Conservation (phyloP, 2,888 invertebrate species). For the Meandrusa payeni region DNA sequence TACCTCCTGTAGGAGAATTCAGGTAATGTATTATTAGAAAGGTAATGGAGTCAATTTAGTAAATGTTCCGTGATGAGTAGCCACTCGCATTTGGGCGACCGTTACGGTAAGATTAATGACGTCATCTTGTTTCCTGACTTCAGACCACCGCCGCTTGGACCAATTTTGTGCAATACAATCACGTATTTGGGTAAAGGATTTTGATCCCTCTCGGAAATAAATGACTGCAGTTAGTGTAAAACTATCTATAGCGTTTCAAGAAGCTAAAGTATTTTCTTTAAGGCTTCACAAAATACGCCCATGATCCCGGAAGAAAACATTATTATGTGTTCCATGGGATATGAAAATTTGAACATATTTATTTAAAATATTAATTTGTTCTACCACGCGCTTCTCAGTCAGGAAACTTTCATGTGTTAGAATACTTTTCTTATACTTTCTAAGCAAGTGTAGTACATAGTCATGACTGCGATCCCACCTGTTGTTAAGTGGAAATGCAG, state of each 20-base stretch:
- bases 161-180: conserved; percentile 19
- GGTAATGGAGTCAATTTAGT: conserved; percentile 39
- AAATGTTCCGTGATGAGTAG: conserved; percentile 60
- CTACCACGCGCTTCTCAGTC: no score
- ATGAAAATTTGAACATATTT: no score
- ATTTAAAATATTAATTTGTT: no score
- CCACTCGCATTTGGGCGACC: conserved; percentile 52
- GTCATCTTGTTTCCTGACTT: conserved; percentile 54
- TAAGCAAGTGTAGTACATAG: no score
- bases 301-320: no score
- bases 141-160: conserved; percentile 12
- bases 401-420: no score
- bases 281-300: neutral
- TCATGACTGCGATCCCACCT: no score
- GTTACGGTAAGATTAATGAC: conserved; percentile 71
- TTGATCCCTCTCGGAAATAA: conserved; percentile 13
- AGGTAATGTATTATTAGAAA: conserved; percentile 33
- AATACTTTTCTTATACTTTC: no score
- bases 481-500: no score
- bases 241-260: conserved; percentile 6
- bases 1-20: conserved; percentile 18
- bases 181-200: conserved; percentile 16
- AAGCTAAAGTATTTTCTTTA: neutral
- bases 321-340: no score
- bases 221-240: conserved; percentile 3